Evolutionary conservation across 2,113 vertebrate genomes (phyloP).

Genomic region (Gallinago jamesoni): DNA sequence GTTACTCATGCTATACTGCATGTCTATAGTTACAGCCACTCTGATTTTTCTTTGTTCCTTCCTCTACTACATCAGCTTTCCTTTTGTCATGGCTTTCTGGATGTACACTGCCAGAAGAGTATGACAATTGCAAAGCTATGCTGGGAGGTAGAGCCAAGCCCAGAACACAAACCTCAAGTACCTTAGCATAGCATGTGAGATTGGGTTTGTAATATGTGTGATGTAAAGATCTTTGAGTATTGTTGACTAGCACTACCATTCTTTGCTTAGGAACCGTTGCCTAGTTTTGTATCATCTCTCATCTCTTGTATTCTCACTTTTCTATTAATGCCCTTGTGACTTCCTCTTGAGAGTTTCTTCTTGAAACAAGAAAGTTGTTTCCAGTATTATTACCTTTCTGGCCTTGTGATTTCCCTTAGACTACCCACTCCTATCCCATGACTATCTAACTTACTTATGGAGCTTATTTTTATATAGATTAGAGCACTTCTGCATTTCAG

Average conservation of each 20-base stretch:
- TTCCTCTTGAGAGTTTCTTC: neutral
- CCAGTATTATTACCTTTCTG: neutral
- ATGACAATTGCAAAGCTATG: neutral
- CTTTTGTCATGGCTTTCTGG: neutral
- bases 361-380: neutral
- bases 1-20: neutral
- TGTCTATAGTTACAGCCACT: neutral
- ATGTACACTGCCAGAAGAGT: neutral
- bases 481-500: neutral
- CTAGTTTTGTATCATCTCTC: neutral
- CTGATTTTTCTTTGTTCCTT: neutral
- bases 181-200: neutral
- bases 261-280: neutral
- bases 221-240: neutral
- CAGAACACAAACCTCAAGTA: neutral
- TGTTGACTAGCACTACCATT: neutral
- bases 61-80: neutral
- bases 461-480: neutral
- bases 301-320: neutral
- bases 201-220: neutral
- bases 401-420: neutral
- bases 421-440: neutral
- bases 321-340: neutral
- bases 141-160: neutral
- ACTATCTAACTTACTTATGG: neutral